These are phyloP conservation scores for Aplysia californica DNA, from an alignment of 1,140 invertebrate species.

Conservation along the genomic window DNA sequence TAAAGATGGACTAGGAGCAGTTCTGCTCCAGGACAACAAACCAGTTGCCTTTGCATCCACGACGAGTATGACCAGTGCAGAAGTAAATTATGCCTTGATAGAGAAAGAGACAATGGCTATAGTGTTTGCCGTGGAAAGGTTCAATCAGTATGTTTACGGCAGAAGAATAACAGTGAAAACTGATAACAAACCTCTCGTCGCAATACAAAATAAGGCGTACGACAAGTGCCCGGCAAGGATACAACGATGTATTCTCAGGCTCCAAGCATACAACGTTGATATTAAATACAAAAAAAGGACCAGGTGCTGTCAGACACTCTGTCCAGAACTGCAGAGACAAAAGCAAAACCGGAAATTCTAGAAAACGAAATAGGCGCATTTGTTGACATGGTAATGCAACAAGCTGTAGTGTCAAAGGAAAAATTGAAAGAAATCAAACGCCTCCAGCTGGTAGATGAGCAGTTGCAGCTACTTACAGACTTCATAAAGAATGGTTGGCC, in stretches of 20 bases:
- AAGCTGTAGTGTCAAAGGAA: no score
- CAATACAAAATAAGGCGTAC: not conserved
- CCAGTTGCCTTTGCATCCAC: conserved; percentile 67
- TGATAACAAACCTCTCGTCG: conserved; percentile 25
- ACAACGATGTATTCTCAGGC: not conserved
- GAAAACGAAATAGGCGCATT: no score
- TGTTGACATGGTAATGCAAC: no score
- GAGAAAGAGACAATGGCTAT: conserved; percentile 71
- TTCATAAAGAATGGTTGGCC: no score
- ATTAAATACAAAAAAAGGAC: no score
- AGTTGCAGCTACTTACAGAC: no score
- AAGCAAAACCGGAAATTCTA: no score
- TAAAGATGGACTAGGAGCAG: conserved; percentile 62
- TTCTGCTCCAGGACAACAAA: conserved; percentile 66
- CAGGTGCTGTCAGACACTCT: no score
- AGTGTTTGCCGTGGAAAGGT: conserved; percentile 69
- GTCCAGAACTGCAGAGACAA: no score
- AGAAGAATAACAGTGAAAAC: conserved; percentile 2
- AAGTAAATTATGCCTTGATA: conserved; percentile 68
- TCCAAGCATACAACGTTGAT: not conserved
- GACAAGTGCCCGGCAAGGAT: not conserved
- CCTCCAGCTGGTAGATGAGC: no score
- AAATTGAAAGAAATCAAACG: no score
- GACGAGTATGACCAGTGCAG: conserved; percentile 59
- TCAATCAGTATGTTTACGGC: conserved; percentile 69